phyloP scores from a whole-genome alignment of 2,797 vertebrate species.

The Alauda arvensis region DNA sequence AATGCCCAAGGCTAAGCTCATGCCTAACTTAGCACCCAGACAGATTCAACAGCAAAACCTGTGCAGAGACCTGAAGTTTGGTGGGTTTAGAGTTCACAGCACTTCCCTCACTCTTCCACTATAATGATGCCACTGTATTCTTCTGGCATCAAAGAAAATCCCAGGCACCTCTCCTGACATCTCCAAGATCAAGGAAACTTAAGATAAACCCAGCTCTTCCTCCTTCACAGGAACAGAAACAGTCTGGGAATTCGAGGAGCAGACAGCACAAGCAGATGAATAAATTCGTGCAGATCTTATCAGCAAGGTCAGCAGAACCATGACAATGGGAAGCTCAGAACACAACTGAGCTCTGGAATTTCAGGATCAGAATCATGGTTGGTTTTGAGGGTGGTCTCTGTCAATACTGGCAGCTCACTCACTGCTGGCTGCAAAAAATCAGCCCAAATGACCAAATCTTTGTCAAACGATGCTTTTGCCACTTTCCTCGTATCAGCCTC shows the following conservation, averaged over 20 bases:
- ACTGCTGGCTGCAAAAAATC: background rate
- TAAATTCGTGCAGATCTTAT: constrained; percentile 4
- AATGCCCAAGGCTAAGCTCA: background rate
- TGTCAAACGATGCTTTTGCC: background rate
- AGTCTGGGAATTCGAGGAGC: constrained; percentile 39
- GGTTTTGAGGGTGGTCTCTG: background rate
- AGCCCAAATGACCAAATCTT: background rate
- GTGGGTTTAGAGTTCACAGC: background rate
- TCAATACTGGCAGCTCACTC: background rate
- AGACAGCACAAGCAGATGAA: constrained; percentile 6
- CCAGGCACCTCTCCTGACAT: background rate
- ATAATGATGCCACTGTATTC: background rate
- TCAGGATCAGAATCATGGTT: background rate
- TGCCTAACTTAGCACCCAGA: background rate
- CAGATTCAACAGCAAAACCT: background rate
- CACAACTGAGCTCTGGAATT: background rate
- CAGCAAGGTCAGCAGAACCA: constrained; percentile 11
- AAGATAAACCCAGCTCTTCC: constrained; percentile 10
- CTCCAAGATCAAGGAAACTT: constrained; percentile 29
- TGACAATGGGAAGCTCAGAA: background rate
- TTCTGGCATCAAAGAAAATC: background rate
- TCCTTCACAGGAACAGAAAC: background rate
- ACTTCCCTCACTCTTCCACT: background rate
- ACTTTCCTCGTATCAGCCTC: background rate
- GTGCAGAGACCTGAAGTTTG: background rate